A percentile compares a stretch with the other conserved stretches of the same genome.
Conservation (phyloP, 2,797 vertebrate genomes). For the Rhabdophis nuchalis region DNA sequence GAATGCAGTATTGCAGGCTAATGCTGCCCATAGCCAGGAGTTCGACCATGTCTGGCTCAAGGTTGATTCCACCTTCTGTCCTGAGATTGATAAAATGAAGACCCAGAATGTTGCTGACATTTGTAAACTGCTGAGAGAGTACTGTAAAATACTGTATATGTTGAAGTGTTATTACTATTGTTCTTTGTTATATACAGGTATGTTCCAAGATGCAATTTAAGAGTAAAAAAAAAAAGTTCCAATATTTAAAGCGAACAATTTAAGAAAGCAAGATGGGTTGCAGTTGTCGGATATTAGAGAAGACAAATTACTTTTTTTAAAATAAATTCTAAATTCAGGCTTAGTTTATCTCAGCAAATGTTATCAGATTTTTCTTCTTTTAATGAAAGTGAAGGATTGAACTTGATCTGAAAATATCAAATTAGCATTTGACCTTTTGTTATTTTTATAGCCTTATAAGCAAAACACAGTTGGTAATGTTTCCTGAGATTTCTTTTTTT, state of each 20-base stretch:
- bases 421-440: conserved; percentile 73
- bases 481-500: conserved; percentile 45
- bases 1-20: background rate
- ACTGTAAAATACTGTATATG: background rate
- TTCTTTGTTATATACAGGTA: background rate
- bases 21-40: background rate
- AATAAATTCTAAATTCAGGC: conserved; percentile 20
- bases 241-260: background rate
- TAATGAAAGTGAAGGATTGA: conserved; percentile 55
- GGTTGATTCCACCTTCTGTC: background rate
- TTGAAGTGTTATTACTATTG: background rate
- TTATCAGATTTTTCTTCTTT: conserved; percentile 58
- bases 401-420: conserved; percentile 68
- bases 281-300: background rate
- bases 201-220: background rate
- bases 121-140: background rate
- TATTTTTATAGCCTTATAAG: conserved; percentile 62
- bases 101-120: background rate
- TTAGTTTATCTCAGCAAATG: conserved; percentile 49
- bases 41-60: background rate
- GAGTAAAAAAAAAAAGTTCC: background rate
- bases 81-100: background rate
- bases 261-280: background rate
- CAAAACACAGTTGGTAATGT: conserved; percentile 40
- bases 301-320: background rate